Evolutionary conservation across 2,888 invertebrate species (phyloP).

Genomic region (Apotomis turbidana): DNA sequence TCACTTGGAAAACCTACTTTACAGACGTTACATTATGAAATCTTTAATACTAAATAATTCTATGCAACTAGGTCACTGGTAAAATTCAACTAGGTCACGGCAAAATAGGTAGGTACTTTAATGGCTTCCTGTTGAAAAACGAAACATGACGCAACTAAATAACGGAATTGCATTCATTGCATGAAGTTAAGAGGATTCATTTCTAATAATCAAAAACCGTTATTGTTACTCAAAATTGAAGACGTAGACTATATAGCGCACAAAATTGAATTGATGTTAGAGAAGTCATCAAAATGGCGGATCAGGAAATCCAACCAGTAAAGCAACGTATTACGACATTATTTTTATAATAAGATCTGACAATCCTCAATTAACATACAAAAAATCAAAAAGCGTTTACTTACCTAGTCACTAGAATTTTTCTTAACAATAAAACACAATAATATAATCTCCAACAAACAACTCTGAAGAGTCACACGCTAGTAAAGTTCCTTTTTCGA

Average conservation of each 20-base stretch:
- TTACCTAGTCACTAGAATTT: constrained; percentile 63
- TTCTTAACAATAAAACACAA: constrained; percentile 46
- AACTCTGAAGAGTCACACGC: constrained; percentile 55
- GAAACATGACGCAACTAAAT: constrained; percentile 30
- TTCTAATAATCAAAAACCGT: background rate
- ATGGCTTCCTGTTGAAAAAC: constrained; percentile 22
- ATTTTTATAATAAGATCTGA: background rate
- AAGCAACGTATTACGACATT: background rate
- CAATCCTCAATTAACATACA: background rate
- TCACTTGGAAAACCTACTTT: no score
- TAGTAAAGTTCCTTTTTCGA: constrained; percentile 53
- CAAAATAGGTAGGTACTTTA: constrained; percentile 6
- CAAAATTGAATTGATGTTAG: background rate
- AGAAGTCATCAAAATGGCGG: constrained; percentile 37
- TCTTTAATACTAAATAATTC: background rate
- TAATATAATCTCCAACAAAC: constrained; percentile 50
- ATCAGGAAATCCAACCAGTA: background rate
- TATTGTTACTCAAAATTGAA: background rate
- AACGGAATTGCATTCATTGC: constrained; percentile 8
- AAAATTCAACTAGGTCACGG: constrained; percentile 30
- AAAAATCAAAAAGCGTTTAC: constrained; percentile 42
- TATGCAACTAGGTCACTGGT: constrained; percentile 3
- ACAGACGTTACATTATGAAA: no score
- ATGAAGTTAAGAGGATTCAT: background rate
- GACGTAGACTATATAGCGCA: background rate